Evolutionary conservation across 2,797 vertebrate genomes (phyloP).

Genomic region (Macroramphosus scolopax): DNA sequence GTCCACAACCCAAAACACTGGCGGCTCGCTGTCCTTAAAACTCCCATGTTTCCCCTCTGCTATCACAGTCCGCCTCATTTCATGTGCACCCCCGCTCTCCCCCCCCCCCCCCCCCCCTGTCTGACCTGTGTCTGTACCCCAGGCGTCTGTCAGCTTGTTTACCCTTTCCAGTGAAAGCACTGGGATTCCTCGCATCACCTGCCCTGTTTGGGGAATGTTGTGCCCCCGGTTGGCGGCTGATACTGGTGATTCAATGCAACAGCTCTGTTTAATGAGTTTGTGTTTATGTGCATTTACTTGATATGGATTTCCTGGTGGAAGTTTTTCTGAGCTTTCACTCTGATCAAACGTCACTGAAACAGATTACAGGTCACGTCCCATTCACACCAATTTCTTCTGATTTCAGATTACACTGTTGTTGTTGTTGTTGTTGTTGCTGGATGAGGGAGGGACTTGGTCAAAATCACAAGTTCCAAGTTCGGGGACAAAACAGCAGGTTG

Average conservation of each 20-base stretch:
- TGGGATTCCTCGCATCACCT: slow-evolving; percentile 63
- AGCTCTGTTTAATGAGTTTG: slow-evolving; percentile 12
- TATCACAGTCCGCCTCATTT: slow-evolving; percentile 24
- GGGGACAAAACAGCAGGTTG: too few species aligned
- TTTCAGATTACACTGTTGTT: too few species aligned
- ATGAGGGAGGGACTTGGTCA: too few species aligned
- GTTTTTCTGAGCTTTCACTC: too few species aligned
- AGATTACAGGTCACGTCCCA: too few species aligned
- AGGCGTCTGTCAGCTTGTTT: slow-evolving; percentile 57
- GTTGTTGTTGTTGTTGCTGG: too few species aligned
- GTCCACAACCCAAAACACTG: too few species aligned
- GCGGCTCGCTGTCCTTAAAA: slow-evolving; percentile 25
- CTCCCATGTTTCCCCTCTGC: slow-evolving; percentile 8
- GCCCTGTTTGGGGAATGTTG: slow-evolving; percentile 25
- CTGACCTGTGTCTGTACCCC: slow-evolving; percentile 47
- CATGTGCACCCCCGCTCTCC: slow-evolving; percentile 6
- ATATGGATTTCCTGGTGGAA: too few species aligned
- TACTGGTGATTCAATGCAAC: slow-evolving; percentile 43
- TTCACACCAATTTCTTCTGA: too few species aligned
- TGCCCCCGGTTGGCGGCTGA: slow-evolving; percentile 34
- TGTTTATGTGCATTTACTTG: too few species aligned
- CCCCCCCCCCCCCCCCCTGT: slow-evolving; percentile 12
- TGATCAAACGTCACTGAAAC: too few species aligned
- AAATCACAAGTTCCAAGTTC: too few species aligned
- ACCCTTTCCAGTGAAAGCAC: slow-evolving; percentile 64